Evolutionary conservation across 2,888 invertebrate species (phyloP), one percentile per base, ranked within the genome.

Genomic region (Anthophora plumipes): DNA sequence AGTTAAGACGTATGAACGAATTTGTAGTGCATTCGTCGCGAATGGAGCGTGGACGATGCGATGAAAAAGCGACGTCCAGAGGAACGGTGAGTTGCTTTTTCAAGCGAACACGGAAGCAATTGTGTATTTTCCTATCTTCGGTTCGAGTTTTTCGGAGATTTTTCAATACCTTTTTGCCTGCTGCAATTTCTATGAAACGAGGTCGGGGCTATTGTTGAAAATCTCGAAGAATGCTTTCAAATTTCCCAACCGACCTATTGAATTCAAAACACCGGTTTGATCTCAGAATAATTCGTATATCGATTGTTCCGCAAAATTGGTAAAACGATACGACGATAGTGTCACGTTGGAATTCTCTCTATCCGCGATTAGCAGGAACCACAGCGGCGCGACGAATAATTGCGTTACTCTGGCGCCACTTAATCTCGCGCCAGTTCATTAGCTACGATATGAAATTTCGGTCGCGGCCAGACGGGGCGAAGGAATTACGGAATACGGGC

Each of bases 1-100:
- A 80, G 84, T 86, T 84, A 77, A 85, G 85, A 88, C 83, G 78
- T 85, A 81, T 85, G 85, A 88, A 87, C 86, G 78, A 87, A 86
- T 89, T 89, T 88, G 86, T 85, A 85, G 71, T 57, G 67, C 84
- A 84, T 87, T 85, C 84, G 82, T 83, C 85, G 82, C 57, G 63
- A 39, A 20, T 20, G 20, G 20, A n/a, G 9, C 22, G 31, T 9
- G 48, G 14, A 31, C 41, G 25, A 9, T 31, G 8, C 31, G 20
- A 4, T 48, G 31, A 31, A 17, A 57, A 37, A 6, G 31, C 9
- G 25, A 31, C 31, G 31, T 31, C 31, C 31, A 31, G 31, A n/a
- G n/a, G n/a, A 31, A 31, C 31, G 31, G 31, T 31, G 31, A 31
- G 31, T 4, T 4, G 1, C 17, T 55, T 48, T 31, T 31, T 31